Evolutionary conservation across 2,888 invertebrate genomes (phyloP).

Genomic region (Microctonus brassicae): DNA sequence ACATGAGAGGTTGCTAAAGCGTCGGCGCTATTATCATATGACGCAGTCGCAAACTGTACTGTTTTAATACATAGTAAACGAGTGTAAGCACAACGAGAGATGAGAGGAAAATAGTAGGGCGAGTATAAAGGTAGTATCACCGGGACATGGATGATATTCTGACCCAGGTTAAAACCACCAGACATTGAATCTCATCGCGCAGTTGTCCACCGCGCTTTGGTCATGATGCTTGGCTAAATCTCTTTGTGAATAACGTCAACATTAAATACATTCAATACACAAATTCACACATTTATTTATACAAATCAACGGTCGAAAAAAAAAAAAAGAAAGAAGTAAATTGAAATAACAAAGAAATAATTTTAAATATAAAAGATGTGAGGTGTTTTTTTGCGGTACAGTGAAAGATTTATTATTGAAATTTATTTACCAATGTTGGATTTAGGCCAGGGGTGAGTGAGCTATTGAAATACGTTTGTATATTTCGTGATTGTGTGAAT

Average conservation of each 20-base stretch:
- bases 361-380: too few species aligned
- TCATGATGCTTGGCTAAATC: background rate
- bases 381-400: too few species aligned
- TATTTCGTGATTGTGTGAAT: too few species aligned
- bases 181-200: too few species aligned
- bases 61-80: conserved; percentile 34
- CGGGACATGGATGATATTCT: background rate
- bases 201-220: background rate
- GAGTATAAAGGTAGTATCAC: conserved; percentile 41
- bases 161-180: too few species aligned
- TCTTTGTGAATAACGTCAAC: background rate
- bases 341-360: too few species aligned
- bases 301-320: too few species aligned
- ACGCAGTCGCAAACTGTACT: conserved; percentile 56
- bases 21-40: conserved; percentile 44
- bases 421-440: background rate
- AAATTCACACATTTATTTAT: too few species aligned
- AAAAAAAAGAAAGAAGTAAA: too few species aligned
- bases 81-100: conserved; percentile 22
- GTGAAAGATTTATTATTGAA: background rate
- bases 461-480: background rate
- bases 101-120: conserved; percentile 24
- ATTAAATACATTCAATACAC: background rate
- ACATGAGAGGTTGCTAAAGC: conserved; percentile 38
- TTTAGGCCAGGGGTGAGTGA: background rate